Percentiles rank a stretch among this genome's conserved stretches.
Conservation (phyloP, 2,113 vertebrate species). For the Vombatus ursinus region DNA sequence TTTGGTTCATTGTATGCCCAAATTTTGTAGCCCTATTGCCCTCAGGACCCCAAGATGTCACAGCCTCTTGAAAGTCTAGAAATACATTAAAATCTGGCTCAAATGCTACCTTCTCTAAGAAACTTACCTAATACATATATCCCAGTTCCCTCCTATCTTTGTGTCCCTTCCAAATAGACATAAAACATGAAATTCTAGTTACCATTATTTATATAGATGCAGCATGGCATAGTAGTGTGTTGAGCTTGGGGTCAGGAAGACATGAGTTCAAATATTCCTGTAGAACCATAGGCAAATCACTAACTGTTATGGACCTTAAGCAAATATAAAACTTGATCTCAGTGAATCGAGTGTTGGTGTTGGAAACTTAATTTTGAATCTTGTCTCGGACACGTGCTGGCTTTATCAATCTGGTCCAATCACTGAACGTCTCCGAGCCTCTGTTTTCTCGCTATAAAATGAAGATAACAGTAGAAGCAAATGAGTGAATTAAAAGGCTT, state of each 20-base stretch:
- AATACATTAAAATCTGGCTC: not conserved
- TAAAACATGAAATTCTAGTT: not conserved
- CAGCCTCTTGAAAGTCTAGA: not conserved
- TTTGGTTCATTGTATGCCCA: not conserved
- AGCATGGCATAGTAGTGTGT: not conserved
- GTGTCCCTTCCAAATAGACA: not conserved
- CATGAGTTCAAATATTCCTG: not conserved
- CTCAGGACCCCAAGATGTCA: not conserved
- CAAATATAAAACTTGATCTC: not conserved
- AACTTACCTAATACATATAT: not conserved
- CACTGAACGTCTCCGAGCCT: not conserved
- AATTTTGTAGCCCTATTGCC: not conserved
- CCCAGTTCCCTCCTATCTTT: not conserved
- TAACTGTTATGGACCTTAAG: not conserved
- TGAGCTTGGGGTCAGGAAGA: not conserved
- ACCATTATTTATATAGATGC: not conserved
- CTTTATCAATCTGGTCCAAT: not conserved
- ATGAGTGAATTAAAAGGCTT: not conserved
- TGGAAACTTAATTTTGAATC: not conserved
- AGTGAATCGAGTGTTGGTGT: not conserved
- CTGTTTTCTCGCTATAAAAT: not conserved
- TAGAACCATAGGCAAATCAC: not conserved
- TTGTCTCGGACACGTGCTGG: not conserved
- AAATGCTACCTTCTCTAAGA: not conserved
- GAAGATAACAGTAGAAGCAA: not conserved